phyloP scores from a whole-genome alignment of 2,113 vertebrate species.

The Oceanodroma tethys region DNA sequence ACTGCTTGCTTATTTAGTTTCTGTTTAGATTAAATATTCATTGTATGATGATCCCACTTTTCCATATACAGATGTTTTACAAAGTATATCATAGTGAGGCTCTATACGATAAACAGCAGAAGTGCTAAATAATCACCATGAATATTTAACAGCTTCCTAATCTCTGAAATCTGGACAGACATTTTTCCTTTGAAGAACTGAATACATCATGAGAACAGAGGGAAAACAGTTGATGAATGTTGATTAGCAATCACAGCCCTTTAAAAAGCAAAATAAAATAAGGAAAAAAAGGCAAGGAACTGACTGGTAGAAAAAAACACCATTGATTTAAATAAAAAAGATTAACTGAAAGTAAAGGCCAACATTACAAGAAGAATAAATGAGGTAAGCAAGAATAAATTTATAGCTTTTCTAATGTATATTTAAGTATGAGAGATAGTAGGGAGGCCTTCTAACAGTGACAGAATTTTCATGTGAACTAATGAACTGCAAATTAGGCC shows the following conservation, averaged over 20 bases:
- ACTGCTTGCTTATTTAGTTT: neutral
- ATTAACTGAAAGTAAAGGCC: neutral
- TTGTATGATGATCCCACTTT: neutral
- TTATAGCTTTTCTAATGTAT: neutral
- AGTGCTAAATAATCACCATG: conserved; percentile 1
- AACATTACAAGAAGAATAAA: neutral
- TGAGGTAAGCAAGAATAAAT: neutral
- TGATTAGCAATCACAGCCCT: neutral
- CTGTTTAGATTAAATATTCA: neutral
- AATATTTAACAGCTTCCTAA: neutral
- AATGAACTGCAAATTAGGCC: neutral
- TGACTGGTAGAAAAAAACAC: neutral
- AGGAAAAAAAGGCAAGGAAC: neutral
- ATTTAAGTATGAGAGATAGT: neutral
- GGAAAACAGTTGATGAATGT: neutral
- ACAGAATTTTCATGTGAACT: neutral
- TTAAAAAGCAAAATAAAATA: neutral
- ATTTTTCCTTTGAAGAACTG: neutral
- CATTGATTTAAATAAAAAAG: neutral
- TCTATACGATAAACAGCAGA: neutral
- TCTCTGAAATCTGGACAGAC: neutral
- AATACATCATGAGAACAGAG: neutral
- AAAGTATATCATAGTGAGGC: neutral
- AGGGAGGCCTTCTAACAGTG: neutral
- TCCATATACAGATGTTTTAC: neutral